A percentile compares a stretch with the other conserved stretches of the same genome.
These are phyloP conservation scores for Bicyclus anynana DNA, from an alignment of 1,140 invertebrate species.

Conservation along the genomic window DNA sequence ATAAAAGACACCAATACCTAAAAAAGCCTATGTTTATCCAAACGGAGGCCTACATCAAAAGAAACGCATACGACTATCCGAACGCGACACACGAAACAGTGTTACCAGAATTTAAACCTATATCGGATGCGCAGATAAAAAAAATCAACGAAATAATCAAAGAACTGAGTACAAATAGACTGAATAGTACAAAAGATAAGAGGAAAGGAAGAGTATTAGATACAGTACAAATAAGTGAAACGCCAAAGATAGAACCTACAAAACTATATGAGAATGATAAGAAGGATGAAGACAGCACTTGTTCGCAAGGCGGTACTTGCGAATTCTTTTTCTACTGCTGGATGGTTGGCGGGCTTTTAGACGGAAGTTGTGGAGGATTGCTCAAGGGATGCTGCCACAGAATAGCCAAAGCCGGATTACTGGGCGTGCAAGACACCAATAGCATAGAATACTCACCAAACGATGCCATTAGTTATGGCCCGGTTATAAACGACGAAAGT, in stretches of 20 bases:
- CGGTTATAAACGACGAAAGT: conserved; percentile 86
- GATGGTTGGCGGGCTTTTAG: conserved; percentile 92
- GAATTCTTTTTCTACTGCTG: conserved; percentile 96
- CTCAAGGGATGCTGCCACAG: conserved; percentile 93
- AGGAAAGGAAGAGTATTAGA: conserved; percentile 55
- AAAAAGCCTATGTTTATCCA: conserved; percentile 68
- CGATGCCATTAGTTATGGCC: conserved; percentile 78
- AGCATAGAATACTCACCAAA: conserved; percentile 54
- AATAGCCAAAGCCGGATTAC: conserved; percentile 84
- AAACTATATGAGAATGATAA: conserved; percentile 35
- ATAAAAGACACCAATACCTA: conserved; percentile 36
- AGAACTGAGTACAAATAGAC: conserved; percentile 44
- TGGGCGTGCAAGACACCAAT: conserved; percentile 78
- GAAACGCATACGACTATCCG: conserved; percentile 43
- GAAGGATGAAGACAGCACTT: conserved; percentile 68
- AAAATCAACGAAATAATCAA: conserved; percentile 58
- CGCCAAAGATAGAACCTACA: conserved; percentile 32
- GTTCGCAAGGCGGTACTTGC: conserved; percentile 86
- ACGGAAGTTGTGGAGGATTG: conserved; percentile 90
- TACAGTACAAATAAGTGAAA: conserved; percentile 19
- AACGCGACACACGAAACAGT: conserved; percentile 42
- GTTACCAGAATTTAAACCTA: conserved; percentile 64
- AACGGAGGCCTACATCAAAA: conserved; percentile 47
- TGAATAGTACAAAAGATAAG: conserved; percentile 37
- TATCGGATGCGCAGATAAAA: conserved; percentile 62